These are phyloP conservation scores for Glaucopsyche alexis DNA, from an alignment of 2,888 invertebrate species.

Conservation along the genomic window DNA sequence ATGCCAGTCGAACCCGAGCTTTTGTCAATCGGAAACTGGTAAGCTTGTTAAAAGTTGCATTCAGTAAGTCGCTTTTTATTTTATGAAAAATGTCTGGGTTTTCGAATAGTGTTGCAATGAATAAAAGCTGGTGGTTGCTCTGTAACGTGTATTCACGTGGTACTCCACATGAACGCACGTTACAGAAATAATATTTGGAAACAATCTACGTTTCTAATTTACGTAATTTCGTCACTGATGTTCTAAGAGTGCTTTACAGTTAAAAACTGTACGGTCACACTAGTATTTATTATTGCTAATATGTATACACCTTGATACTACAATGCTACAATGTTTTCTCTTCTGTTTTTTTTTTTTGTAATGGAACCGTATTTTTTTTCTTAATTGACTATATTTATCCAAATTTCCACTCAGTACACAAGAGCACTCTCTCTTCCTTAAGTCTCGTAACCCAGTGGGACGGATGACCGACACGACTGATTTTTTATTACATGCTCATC, in stretches of 20 bases:
- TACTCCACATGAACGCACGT: background rate
- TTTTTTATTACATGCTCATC: too few species aligned
- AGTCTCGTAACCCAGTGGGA: too few species aligned
- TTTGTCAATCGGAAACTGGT: slow-evolving; percentile 28
- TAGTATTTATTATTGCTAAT: background rate
- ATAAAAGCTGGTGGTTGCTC: slow-evolving; percentile 28
- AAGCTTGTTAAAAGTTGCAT: slow-evolving; percentile 29
- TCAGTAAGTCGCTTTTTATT: slow-evolving; percentile 24
- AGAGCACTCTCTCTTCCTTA: too few species aligned
- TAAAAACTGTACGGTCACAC: background rate
- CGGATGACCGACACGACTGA: too few species aligned
- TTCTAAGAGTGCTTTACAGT: background rate
- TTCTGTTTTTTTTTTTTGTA: too few species aligned
- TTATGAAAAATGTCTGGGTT: slow-evolving; percentile 27
- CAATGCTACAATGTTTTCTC: too few species aligned
- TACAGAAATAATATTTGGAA: slow-evolving; percentile 22
- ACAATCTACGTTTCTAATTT: slow-evolving; percentile 12
- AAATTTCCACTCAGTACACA: too few species aligned
- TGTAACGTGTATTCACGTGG: too few species aligned
- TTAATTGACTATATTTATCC: too few species aligned
- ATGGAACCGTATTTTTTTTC: too few species aligned
- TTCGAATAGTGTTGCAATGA: slow-evolving; percentile 27
- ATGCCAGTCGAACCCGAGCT: slow-evolving; percentile 10
- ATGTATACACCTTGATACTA: too few species aligned
- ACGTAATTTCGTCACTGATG: background rate